Evolutionary conservation across 2,888 invertebrate genomes (phyloP).

Genomic region (Drosophila nigricruria): DNA sequence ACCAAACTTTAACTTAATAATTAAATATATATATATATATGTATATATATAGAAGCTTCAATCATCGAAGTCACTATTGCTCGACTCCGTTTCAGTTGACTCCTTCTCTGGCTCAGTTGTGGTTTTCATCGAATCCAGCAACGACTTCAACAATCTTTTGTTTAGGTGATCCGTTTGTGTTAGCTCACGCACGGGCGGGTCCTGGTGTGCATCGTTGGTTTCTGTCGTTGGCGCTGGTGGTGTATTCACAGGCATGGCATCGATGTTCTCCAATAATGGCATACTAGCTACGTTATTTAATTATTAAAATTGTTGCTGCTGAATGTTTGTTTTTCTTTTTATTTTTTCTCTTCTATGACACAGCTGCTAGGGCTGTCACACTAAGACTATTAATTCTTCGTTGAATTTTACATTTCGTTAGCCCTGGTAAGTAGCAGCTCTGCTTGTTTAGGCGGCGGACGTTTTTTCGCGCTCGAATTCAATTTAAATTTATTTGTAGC

Average conservation of each 20-base stretch:
- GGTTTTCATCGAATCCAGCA: conserved; percentile 77
- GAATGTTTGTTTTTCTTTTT: neutral
- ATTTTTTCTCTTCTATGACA: conserved; percentile 19
- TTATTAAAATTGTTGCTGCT: neutral
- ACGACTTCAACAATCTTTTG: conserved; percentile 77
- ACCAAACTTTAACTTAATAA: conserved; percentile 52
- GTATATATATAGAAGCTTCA: conserved; percentile 61
- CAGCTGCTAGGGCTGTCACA: conserved; percentile 25
- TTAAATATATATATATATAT: conserved; percentile 57
- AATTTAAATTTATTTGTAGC: conserved; percentile 29
- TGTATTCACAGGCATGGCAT: conserved; percentile 46
- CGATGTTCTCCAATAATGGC: conserved; percentile 76
- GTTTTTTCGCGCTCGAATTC: conserved; percentile 53
- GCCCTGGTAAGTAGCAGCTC: conserved; percentile 16
- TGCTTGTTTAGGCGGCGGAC: conserved; percentile 22
- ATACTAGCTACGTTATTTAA: conserved; percentile 40
- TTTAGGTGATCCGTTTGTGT: conserved; percentile 84
- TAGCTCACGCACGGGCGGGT: conserved; percentile 67
- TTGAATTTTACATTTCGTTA: neutral
- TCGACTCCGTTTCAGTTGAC: conserved; percentile 46
- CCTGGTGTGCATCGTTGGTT: conserved; percentile 39
- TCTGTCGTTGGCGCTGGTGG: conserved; percentile 42
- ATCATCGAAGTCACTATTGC: conserved; percentile 74
- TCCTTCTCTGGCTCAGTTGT: conserved; percentile 26
- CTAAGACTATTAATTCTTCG: neutral